Conservation (phyloP, 1,140 invertebrate species). For the Bombus turneri region DNA sequence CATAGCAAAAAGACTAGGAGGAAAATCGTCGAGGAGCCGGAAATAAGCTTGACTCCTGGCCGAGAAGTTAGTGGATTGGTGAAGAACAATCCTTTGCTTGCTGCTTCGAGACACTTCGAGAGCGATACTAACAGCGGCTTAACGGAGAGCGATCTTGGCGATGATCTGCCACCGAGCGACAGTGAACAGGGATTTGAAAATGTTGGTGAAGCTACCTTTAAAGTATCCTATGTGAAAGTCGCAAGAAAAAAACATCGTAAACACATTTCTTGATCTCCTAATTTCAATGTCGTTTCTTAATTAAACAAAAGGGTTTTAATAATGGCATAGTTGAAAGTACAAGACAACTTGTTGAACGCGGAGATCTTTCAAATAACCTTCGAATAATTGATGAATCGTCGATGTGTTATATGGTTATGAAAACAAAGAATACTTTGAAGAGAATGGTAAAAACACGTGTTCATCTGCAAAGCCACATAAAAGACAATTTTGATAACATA, state of each 20-base stretch:
- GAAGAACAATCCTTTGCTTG: conserved; percentile 89
- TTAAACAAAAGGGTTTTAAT: too few relatives aligned
- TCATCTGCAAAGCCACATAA: background rate
- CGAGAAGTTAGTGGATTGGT: conserved; percentile 84
- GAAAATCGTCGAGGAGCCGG: conserved; percentile 73
- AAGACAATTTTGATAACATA: background rate
- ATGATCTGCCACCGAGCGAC: conserved; percentile 75
- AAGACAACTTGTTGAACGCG: too few relatives aligned
- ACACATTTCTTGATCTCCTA: too few relatives aligned
- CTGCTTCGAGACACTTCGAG: conserved; percentile 85
- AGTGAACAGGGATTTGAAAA: conserved; percentile 75
- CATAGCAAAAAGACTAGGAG: conserved; percentile 84
- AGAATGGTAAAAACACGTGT: background rate
- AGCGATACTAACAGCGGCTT: conserved; percentile 80
- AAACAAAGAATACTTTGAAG: background rate
- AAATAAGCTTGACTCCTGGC: conserved; percentile 74
- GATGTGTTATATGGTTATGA: background rate
- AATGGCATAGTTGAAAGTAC: too few relatives aligned
- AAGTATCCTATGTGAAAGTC: background rate
- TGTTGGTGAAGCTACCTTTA: background rate
- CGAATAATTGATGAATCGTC: too few relatives aligned
- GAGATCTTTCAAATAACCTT: too few relatives aligned
- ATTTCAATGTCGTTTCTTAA: too few relatives aligned
- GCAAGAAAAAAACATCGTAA: background rate
- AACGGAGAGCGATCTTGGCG: conserved; percentile 76